phyloP scores from a whole-genome alignment of 2,113 vertebrate species.

The Chaetops frenatus region DNA sequence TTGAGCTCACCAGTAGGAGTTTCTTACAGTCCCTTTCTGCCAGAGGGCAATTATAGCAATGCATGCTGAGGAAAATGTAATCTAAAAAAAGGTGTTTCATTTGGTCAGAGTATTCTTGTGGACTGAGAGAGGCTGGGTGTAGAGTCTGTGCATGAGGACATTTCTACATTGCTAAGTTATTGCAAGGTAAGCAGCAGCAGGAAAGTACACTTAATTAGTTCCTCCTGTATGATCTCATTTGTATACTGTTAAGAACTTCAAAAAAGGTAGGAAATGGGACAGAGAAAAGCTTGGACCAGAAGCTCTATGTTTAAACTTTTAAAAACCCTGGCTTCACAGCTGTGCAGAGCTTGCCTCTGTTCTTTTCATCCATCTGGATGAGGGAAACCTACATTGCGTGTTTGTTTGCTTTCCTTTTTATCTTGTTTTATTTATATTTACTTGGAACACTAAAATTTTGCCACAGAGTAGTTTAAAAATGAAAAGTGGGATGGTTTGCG shows the following conservation, averaged over 20 bases:
- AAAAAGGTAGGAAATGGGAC: background rate
- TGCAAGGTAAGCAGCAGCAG: background rate
- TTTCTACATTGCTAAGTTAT: background rate
- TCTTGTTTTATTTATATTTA: background rate
- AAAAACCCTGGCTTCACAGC: background rate
- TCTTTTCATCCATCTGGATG: background rate
- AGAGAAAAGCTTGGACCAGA: background rate
- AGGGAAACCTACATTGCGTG: background rate
- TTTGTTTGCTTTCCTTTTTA: background rate
- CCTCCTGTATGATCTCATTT: background rate
- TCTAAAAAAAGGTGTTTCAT: background rate
- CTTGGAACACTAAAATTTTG: background rate
- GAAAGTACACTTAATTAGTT: slow-evolving; percentile 11
- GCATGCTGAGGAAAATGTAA: background rate
- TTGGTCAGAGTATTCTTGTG: background rate
- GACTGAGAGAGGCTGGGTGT: background rate
- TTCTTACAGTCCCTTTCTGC: background rate
- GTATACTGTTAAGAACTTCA: background rate
- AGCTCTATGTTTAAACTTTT: background rate
- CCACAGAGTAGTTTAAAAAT: background rate
- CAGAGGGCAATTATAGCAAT: background rate
- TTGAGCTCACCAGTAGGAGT: background rate
- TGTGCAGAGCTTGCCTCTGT: background rate
- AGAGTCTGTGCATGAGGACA: background rate
- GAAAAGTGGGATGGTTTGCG: background rate